Evolutionary conservation across 1,140 invertebrate species (phyloP), one percentile per base, ranked within the genome.

Genomic region (Drosophila santomea): DNA sequence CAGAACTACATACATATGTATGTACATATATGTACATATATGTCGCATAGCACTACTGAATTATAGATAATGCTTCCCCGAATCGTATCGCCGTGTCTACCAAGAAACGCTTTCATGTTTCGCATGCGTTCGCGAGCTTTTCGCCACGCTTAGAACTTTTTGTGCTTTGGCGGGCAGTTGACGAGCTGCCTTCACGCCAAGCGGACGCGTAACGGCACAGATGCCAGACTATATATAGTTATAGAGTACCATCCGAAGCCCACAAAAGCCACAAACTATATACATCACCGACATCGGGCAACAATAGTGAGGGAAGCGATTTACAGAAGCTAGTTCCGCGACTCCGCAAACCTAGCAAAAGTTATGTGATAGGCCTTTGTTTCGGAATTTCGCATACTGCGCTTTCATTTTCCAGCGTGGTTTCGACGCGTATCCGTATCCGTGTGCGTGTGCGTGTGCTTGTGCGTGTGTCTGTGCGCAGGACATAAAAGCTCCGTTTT

Each of bases 131-230:
- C 14, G 20, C 69, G 36, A 71, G 67, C 67, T 73, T 73, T 73
- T 72, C 38, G 61, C 52, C 69, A 78, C 62, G 74, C 78, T 86
- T 82, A 88, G 83, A 85, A 88, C 83, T 85, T 88, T 88, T 47
- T 47, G 68, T 73, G 80, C 80, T 86, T 71, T 69, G 23, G 82
- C 74, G 78, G 57, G 69, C 84, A 88, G 80, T 88, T 89, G 76
- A 80, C 58, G 84, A 84, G 83, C 67, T 88, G 83, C 80, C 68
- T 80, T 84, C 83, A 89, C 71, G 64, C 76, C 57, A 66, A 89
- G 62, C 83, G 80, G 83, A 80, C 84, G 84, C 73, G 67, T 36
- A 77, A 67, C 72, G 56, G 48, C 64, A 45, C 66, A 59, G 73
- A 75, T 73, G 78, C 78, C 77, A 51, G 64, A 77, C 58, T 20